Base-by-base conservation (phyloP, 1,140 invertebrate species). In the Musca domestica region DNA sequence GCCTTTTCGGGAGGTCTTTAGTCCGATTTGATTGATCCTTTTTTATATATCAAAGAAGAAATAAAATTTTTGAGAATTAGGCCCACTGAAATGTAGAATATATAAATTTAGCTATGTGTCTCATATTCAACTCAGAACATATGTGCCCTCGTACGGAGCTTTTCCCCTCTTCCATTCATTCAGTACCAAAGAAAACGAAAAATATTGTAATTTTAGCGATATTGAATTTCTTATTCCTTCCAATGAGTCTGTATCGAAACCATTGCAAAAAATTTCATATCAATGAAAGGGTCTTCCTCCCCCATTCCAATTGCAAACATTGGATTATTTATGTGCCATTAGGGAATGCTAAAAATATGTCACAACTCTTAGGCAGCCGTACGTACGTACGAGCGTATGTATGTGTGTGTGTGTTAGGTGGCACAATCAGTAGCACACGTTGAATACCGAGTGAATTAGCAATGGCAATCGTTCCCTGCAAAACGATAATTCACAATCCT, bases 301-400 rank as follows among this genome's bases (percentile, higher is more conserved):
- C 34, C 10, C 34, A 41, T 9, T 41, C 34, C 10, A 15, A 19
- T 17, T 61, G 1, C 17, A 3, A 19, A 12, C 10, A 41, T 12
- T 7, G 64, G 64, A 51, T 65, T 65, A 65, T 65, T 65, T 65
- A 65, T 65, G 46, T 49, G 46, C 41, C 46, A 49, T 51, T 51
- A 19, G 64, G 64, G 64, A 65, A 30, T 51, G 56, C 41, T 48
- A 65, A 65, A 65, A 65, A 65, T 65, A 65, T 65, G 64, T 65
- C 64, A 65, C 41, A 65, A 65, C 46, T 61, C 27, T 61, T 61
- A 41, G 27, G 27, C 56, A 19, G 10, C 17, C 27, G 15, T n/a
- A 6, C 3, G 19, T n/a, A 17, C 27, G 34, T 17, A 41, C 22
- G 51, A 22, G 15, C 15, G 47, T 49, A 17, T 54, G 22, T 4